Conservation (phyloP, 2,888 invertebrate genomes). For the Acrobasis repandana region DNA sequence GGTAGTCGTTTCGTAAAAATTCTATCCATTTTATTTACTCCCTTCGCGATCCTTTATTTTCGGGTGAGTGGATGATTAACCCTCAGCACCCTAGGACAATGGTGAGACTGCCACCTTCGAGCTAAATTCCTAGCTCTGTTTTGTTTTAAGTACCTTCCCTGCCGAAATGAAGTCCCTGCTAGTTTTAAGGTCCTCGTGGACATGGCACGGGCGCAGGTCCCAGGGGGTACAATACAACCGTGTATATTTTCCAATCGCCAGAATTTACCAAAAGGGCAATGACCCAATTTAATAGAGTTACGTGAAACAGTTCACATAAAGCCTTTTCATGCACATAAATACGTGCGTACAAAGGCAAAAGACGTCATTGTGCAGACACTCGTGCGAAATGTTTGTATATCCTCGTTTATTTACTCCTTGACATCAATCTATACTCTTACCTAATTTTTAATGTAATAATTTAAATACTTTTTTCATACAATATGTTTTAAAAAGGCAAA, state of each 20-base stretch:
- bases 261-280: conserved; percentile 2
- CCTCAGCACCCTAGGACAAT: no score
- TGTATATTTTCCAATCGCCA: background rate
- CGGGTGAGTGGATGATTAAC: no score
- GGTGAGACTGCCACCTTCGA: no score
- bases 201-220: no score
- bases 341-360: conserved; percentile 15
- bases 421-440: conserved; percentile 43
- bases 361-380: conserved; percentile 39
- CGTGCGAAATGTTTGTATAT: conserved; percentile 50
- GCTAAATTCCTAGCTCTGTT: no score
- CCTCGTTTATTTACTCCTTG: conserved; percentile 61
- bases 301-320: conserved; percentile 5
- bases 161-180: no score
- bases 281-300: conserved; percentile 6
- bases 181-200: no score
- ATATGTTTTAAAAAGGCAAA: background rate
- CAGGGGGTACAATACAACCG: no score
- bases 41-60: no score
- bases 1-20: no score
- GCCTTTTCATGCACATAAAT: background rate
- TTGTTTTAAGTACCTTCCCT: no score
- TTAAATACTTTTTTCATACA: background rate
- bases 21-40: no score
- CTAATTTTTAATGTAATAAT: background rate